These are phyloP conservation scores for Diplosoma virens DNA, from an alignment of 23 tunicate species.

Conservation along the genomic window DNA sequence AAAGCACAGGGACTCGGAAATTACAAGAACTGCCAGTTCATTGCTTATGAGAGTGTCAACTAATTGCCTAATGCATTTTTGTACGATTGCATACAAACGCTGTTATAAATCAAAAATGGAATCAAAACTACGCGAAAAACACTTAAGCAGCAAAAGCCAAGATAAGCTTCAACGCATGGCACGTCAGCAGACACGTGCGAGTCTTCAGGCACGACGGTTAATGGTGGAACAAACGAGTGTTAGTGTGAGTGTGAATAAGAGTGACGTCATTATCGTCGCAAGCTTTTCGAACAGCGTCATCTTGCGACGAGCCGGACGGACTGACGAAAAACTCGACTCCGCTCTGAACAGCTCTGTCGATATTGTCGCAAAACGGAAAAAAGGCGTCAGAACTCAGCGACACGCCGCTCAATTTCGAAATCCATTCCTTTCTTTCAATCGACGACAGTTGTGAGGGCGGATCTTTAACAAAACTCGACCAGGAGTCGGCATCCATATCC, in stretches of 20 bases:
- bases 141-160: too few species aligned
- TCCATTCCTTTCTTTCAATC: slow-evolving; percentile 57
- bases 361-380: slow-evolving; percentile 80
- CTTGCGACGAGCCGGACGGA: slow-evolving; percentile 64
- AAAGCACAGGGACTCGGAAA: too few species aligned
- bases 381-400: slow-evolving; percentile 75
- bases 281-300: slow-evolving; percentile 53
- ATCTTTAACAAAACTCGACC: slow-evolving; percentile 43
- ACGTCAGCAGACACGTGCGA: too few species aligned
- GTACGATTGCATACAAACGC: too few species aligned
- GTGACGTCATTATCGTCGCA: slow-evolving; percentile 62
- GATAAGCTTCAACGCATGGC: too few species aligned
- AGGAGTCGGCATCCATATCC: slow-evolving; percentile 48
- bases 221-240: slow-evolving; percentile 56
- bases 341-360: slow-evolving; percentile 75
- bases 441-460: slow-evolving; percentile 38
- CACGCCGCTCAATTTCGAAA: slow-evolving; percentile 51
- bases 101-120: too few species aligned
- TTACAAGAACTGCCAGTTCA: too few species aligned
- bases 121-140: too few species aligned
- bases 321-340: slow-evolving; percentile 55
- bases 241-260: slow-evolving; percentile 42
- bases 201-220: too few species aligned
- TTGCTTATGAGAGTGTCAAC: too few species aligned
- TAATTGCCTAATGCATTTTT: too few species aligned